phyloP scores from a whole-genome alignment of 2,888 invertebrate genomes.

The Eurois occulta region DNA sequence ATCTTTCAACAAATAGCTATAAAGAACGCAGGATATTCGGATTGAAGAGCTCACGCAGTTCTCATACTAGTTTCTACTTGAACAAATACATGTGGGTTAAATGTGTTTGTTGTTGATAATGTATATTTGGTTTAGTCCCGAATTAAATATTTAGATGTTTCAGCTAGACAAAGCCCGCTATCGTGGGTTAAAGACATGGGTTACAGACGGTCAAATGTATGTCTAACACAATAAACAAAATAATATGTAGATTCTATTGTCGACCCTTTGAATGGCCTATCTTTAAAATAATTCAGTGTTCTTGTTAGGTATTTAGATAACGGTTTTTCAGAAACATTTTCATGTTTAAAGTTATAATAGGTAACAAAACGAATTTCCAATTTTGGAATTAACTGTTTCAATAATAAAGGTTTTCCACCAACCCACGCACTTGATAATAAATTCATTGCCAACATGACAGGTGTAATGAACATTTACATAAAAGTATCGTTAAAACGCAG shows the following conservation, averaged over 20 bases:
- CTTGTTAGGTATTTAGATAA: background rate
- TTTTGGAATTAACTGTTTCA: conserved; percentile 17
- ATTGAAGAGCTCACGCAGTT: conserved; percentile 18
- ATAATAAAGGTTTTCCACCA: conserved; percentile 8
- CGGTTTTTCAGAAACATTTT: conserved; percentile 6
- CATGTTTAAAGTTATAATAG: background rate
- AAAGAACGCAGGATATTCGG: conserved; percentile 16
- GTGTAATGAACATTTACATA: conserved; percentile 74
- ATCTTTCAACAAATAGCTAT: background rate
- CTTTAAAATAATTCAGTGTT: conserved; percentile 29
- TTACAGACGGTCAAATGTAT: conserved; percentile 44
- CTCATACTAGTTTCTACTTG: background rate
- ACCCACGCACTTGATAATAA: conserved; percentile 26
- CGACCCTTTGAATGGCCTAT: conserved; percentile 14
- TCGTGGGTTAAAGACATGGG: conserved; percentile 13
- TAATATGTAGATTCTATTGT: conserved; percentile 23
- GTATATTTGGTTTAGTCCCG: conserved; percentile 17
- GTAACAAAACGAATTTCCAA: conserved; percentile 5
- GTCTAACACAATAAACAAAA: conserved; percentile 38
- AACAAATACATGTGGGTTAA: conserved; percentile 16
- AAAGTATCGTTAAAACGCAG: conserved; percentile 75
- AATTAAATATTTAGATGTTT: conserved; percentile 39
- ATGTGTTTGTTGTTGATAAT: background rate
- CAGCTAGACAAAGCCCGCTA: conserved; percentile 17
- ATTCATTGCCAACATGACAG: conserved; percentile 59